phyloP scores from a whole-genome alignment of 2,113 vertebrate species.

The Oreochromis aureus region DNA sequence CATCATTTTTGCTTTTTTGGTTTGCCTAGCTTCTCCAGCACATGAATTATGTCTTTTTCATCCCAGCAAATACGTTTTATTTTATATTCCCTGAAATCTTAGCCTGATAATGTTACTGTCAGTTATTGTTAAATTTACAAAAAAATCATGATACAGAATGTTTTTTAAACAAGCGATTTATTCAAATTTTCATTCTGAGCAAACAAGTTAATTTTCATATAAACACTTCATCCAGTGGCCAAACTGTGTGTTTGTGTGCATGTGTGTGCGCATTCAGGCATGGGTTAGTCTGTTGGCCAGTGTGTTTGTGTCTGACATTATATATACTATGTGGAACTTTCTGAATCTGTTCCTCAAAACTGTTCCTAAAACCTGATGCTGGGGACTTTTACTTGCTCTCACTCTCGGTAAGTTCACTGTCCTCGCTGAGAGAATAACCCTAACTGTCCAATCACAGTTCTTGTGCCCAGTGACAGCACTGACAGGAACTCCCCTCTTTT shows the following conservation, averaged over 20 bases:
- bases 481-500: background rate
- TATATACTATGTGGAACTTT: background rate
- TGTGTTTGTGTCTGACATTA: background rate
- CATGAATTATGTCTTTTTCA: background rate
- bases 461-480: background rate
- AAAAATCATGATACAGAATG: fast-evolving
- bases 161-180: background rate
- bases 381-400: background rate
- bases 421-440: background rate
- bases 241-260: background rate
- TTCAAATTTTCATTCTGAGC: background rate
- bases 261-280: background rate
- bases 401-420: background rate
- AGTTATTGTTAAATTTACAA: background rate
- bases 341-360: background rate
- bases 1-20: background rate
- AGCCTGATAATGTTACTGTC: background rate
- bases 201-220: background rate
- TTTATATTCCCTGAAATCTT: background rate
- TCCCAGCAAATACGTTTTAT: background rate
- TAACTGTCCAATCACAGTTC: background rate
- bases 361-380: background rate
- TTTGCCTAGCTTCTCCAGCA: background rate
- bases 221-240: background rate
- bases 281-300: background rate